phyloP scores from a whole-genome alignment of 2,888 invertebrate genomes.

The Diarsia dahlii region DNA sequence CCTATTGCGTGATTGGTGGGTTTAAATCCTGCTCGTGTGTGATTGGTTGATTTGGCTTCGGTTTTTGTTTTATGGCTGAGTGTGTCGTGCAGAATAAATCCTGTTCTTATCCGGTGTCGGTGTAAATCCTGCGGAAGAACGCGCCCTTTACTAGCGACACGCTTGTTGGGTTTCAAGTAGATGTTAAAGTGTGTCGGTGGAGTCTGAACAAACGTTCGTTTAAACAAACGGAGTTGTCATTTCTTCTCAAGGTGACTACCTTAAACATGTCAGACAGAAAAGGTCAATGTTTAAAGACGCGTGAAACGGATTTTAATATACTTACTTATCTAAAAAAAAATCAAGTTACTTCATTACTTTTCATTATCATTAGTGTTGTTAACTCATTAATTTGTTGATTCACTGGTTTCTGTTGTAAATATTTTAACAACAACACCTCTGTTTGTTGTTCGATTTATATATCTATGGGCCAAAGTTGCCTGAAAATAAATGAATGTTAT shows the following conservation, averaged over 20 bases:
- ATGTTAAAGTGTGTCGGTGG: constrained; percentile 2
- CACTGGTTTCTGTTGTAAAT: background rate
- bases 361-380: background rate
- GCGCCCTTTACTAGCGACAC: constrained; percentile 19
- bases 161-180: constrained; percentile 41
- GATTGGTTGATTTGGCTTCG: constrained; percentile 51
- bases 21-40: constrained; percentile 37
- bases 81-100: constrained; percentile 56
- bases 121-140: constrained; percentile 43
- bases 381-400: background rate
- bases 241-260: no score
- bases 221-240: background rate
- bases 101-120: constrained; percentile 46
- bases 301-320: background rate
- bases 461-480: background rate
- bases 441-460: background rate
- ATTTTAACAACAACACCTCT: background rate
- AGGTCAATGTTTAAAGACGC: background rate
- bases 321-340: background rate
- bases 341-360: background rate
- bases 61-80: constrained; percentile 60
- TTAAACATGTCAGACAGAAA: background rate
- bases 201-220: background rate
- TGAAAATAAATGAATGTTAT: background rate
- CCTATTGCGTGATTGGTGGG: constrained; percentile 62